Base-by-base conservation (phyloP, 2,888 invertebrate species). In the Rotaria socialis region DNA sequence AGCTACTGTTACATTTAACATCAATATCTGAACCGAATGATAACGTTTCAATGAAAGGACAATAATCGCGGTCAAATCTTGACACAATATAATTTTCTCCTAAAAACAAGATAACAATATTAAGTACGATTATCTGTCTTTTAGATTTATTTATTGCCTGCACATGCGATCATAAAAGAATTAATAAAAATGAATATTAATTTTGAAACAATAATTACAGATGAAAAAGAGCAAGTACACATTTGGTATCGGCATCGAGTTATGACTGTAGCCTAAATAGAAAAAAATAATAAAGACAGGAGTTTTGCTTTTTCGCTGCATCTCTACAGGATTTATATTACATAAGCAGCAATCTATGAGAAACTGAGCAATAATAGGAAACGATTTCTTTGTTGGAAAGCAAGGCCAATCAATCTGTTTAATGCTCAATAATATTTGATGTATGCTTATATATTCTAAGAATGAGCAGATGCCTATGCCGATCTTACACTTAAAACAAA, bases 1-100 rank as follows among this genome's bases (percentile, higher is more conserved):
- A 43, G 47, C 8, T 80, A 47, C 19, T 80, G 24, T 80, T 47
- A 24, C 80, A 80, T 80, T 80, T 22, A n/a, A 80, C 47, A 47
- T 47, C 19, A 80, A 80, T 43, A 80, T 80, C 22, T 80, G 80
- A 80, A n/a, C 80, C 80, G 47, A 80, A 80, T 47, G 80, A 80
- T n/a, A 80, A 47, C n/a, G 80, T 80, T 80, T 80, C 80, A 4
- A 80, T 47, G 47, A 47, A 80, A 4, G 80, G 80, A 43, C 80
- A 80, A n/a, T 67, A 35, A 7, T 16, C 14, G 16, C 19, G 19
- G 19, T 67, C 67, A 19, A 19, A 6, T 11, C 19, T 35, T 41
- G 27, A 27, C 19, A 19, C 14, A 19, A 35, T 4, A 19, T 7
- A 11, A 41, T 27, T 67, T 41, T 41, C 19, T 35, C 67, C 67